Percentiles rank a stretch among this genome's conserved stretches.
Evolutionary conservation across 1,140 invertebrate genomes (phyloP).

Genomic region (Elymnias hypermnestra): DNA sequence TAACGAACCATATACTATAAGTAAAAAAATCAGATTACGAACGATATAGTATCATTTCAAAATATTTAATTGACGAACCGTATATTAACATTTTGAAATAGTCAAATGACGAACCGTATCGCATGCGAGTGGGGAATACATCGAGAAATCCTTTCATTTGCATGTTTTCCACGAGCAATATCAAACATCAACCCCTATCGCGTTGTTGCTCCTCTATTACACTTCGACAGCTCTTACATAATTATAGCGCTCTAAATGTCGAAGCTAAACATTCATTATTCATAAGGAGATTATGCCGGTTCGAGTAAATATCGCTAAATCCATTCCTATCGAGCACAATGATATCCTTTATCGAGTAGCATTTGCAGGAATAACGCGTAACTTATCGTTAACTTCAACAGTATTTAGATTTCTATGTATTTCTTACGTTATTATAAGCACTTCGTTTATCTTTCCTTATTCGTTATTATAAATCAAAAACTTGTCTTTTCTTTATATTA

Average conservation of each 20-base stretch:
- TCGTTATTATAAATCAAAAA: too few species aligned
- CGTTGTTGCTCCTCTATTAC: slow-evolving; percentile 38
- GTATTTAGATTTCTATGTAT: too few species aligned
- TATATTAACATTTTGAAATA: too few species aligned
- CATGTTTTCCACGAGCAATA: slow-evolving; percentile 51
- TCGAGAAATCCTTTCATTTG: slow-evolving; percentile 48
- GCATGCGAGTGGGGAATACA: slow-evolving; percentile 6
- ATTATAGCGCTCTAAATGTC: slow-evolving; percentile 36
- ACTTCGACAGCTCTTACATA: slow-evolving; percentile 43
- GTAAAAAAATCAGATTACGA: too few species aligned
- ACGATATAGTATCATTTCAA: too few species aligned
- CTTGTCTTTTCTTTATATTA: too few species aligned
- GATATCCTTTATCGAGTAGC: slow-evolving; percentile 9
- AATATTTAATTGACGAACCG: too few species aligned
- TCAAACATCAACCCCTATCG: slow-evolving; percentile 45
- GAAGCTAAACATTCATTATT: slow-evolving; percentile 46
- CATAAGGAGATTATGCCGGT: slow-evolving; percentile 47
- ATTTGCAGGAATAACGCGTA: not conserved
- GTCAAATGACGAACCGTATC: too few species aligned
- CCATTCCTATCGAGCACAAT: slow-evolving; percentile 26
- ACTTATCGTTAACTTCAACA: too few species aligned
- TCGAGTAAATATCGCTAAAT: slow-evolving; percentile 37
- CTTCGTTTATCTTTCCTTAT: too few species aligned
- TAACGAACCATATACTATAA: too few species aligned
- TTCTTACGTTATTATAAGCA: too few species aligned